Percentiles rank a stretch among this genome's conserved stretches.
Conservation (phyloP, 2,113 vertebrate species). For the Pseudopipra pipra region DNA sequence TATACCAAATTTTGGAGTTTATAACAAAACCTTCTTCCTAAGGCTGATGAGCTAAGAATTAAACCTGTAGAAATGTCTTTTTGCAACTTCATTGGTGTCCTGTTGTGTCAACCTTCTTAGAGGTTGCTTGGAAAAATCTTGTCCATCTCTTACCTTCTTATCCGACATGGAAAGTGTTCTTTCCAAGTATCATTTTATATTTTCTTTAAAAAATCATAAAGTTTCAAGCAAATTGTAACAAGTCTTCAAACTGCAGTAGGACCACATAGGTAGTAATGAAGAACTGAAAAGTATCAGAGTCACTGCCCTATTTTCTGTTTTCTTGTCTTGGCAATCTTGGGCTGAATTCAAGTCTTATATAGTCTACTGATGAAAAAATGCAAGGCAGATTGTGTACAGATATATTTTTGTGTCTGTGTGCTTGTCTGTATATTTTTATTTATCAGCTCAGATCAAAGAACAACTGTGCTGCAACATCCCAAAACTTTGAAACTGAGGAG, state of each 20-base stretch:
- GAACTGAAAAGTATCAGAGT: not conserved
- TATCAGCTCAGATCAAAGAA: not conserved
- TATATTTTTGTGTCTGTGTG: not conserved
- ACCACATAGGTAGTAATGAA: not conserved
- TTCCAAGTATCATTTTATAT: not conserved
- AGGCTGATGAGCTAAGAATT: not conserved
- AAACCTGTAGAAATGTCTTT: not conserved
- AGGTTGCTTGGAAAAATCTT: not conserved
- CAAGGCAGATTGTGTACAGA: rapidly evolving
- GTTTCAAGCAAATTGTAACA: not conserved
- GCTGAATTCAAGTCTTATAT: not conserved
- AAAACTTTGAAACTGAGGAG: not conserved
- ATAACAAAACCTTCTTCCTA: not conserved
- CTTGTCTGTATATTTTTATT: not conserved
- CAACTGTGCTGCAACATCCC: rapidly evolving
- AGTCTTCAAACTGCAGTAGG: not conserved
- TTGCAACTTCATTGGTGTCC: not conserved
- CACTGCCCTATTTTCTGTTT: not conserved
- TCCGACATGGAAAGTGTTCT: not conserved
- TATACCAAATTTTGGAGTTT: not conserved
- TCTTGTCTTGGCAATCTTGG: not conserved
- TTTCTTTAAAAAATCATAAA: not conserved
- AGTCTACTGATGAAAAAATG: not conserved
- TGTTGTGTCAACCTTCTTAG: not conserved
- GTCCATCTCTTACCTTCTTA: not conserved